Base-by-base conservation (phyloP, 2,888 invertebrate species). In the Drosophila villosipedis region DNA sequence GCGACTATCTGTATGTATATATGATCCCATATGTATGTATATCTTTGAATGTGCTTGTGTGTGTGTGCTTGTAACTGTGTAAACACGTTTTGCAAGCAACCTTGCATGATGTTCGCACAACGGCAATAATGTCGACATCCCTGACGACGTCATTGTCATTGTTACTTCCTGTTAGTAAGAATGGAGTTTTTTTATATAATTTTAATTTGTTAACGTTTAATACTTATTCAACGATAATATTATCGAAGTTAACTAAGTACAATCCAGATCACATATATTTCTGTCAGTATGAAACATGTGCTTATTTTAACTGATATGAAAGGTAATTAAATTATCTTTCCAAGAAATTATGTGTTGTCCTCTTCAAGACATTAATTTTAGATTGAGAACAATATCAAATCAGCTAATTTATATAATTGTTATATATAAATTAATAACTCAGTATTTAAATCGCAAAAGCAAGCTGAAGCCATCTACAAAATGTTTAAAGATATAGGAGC, bases 71-170 rank as follows among this genome's bases (percentile, higher is more conserved):
- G 33, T 41, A 35, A 31, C 35, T 50, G 37, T 68, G 77, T 80
- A 76, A 62, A 65, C 78, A 53, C 39, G 39, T 41, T 39, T 22
- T 22, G 37, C 22, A 22, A 33, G 35, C 35, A 55, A 31, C 59
- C 59, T 35, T 39, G 28, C 47, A 54, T 35, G 41, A 58, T 50
- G 61, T 62, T 80, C 52, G 52, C 49, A 76, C 63, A 63, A 60
- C 59, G 31, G 47, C 60, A 69, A 64, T 76, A 53, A 79, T 74
- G 77, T 62, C 33, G 37, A 41, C 49, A 60, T 55, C 54, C 71
- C 41, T 41, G 61, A 71, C 76, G 70, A 67, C 67, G 55, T 61
- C 70, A 61, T 80, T 67, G 55, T 61, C 70, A 61, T 76, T 67
- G 35, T 28, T 39, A 55, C 49, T 28, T 33, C 47, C 68, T 12